Evolutionary conservation across 2,888 invertebrate species (phyloP).

Genomic region (Trichopria drosophilae): DNA sequence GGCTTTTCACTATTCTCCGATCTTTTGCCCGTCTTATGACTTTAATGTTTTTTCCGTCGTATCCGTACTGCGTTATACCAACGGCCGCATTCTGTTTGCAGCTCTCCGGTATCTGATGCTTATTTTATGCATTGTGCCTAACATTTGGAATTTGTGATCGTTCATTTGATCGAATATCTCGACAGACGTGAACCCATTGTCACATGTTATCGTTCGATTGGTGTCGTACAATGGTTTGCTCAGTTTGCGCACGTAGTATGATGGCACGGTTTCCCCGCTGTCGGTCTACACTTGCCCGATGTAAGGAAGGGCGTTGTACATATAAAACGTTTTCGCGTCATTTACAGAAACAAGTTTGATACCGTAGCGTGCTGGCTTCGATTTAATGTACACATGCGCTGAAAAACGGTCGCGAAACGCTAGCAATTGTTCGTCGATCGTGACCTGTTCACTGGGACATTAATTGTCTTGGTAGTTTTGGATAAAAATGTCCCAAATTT

Average conservation of each 20-base stretch:
- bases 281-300: no score
- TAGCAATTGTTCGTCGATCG: conserved; percentile 24
- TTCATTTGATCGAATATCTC: no score
- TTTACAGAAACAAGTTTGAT: conserved; percentile 6
- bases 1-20: conserved; percentile 23
- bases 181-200: conserved; percentile 10
- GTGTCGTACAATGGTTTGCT: conserved; percentile 10
- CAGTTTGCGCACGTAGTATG: conserved; percentile 7
- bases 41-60: conserved; percentile 29
- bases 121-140: conserved; percentile 4
- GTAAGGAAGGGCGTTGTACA: conserved; percentile 3
- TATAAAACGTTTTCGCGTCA: conserved; percentile 12
- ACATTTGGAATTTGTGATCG: no score
- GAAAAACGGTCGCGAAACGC: conserved; percentile 18
- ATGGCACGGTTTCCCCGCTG: conserved; percentile 14
- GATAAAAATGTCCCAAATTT: conserved; percentile 6
- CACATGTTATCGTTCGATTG: conserved; percentile 18
- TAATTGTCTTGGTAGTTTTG: conserved; percentile 16
- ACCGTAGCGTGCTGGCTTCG: conserved; percentile 11
- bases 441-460: conserved; percentile 9
- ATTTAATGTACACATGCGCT: conserved; percentile 15
- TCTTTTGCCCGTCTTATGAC: conserved; percentile 8
- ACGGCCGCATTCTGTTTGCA: conserved; percentile 23
- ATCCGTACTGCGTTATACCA: conserved; percentile 43
- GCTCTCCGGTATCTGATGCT: background rate